Evolutionary conservation across 1,140 invertebrate genomes (phyloP).

Genomic region (Procambarus virginalis): DNA sequence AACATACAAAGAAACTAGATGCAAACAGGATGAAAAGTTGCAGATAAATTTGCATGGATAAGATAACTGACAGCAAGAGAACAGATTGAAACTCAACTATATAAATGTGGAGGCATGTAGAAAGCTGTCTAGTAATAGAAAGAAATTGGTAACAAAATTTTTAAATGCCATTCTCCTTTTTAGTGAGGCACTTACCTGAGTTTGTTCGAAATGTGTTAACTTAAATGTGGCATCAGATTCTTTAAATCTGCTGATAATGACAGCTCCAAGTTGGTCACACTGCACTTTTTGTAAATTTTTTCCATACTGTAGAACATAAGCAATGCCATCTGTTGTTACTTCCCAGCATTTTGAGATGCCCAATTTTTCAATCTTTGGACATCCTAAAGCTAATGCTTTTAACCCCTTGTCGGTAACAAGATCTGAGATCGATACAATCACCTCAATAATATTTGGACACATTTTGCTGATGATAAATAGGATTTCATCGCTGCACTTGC

Average conservation of each 20-base stretch:
- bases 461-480: conserved; percentile 44
- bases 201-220: conserved; percentile 66
- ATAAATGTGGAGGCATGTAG: too few species aligned
- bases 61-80: too few species aligned
- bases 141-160: too few species aligned
- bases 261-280: conserved; percentile 60
- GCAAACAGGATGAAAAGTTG: too few species aligned
- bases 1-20: too few species aligned
- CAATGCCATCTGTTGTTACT: conserved; percentile 51
- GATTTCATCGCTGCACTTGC: conserved; percentile 62
- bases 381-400: conserved; percentile 42
- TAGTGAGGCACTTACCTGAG: conserved; percentile 38
- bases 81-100: too few species aligned
- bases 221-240: conserved; percentile 46
- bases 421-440: conserved; percentile 56
- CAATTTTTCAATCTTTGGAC: conserved; percentile 60
- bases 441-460: conserved; percentile 32
- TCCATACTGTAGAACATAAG: conserved; percentile 34
- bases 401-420: conserved; percentile 52
- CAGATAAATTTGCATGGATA: too few species aligned
- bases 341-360: conserved; percentile 66
- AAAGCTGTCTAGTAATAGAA: too few species aligned
- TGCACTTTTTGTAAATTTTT: conserved; percentile 48
- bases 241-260: conserved; percentile 54
- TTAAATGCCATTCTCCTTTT: too few species aligned